phyloP scores from a whole-genome alignment of 2,113 vertebrate species.

The Prolemur simus region DNA sequence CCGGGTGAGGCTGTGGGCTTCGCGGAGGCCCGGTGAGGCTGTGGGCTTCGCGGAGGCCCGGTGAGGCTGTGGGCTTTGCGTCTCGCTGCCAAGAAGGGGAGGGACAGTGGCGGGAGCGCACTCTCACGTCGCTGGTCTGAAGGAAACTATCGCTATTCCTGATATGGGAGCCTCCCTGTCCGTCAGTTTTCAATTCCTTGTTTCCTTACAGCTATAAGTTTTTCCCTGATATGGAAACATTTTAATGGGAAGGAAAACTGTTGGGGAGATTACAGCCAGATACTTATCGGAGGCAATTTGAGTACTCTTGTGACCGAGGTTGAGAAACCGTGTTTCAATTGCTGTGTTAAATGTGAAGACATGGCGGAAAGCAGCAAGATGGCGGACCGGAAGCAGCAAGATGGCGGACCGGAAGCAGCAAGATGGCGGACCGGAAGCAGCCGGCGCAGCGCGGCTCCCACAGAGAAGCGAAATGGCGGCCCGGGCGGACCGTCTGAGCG shows the following conservation, averaged over 20 bases:
- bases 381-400: no score
- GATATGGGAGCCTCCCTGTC: not conserved
- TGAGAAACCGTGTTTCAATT: not conserved
- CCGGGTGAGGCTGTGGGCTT: not conserved
- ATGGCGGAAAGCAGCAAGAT: no score
- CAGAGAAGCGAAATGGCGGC: no score
- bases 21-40: no score
- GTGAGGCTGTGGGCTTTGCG: not conserved
- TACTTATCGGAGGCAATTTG: not conserved
- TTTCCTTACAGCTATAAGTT: not conserved
- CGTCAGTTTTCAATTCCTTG: not conserved
- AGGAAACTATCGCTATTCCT: not conserved
- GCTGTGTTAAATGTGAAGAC: not conserved
- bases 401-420: no score
- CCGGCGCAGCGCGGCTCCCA: no score
- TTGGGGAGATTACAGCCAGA: not conserved
- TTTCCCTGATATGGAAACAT: not conserved
- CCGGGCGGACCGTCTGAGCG: no score
- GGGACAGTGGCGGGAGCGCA: not conserved
- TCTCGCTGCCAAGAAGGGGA: not conserved
- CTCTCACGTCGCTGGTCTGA: not conserved
- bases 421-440: no score
- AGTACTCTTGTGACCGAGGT: not conserved
- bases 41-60: no score
- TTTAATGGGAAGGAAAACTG: not conserved